phyloP scores from a whole-genome alignment of 2,797 vertebrate genomes.

The Girardinus metallicus region DNA sequence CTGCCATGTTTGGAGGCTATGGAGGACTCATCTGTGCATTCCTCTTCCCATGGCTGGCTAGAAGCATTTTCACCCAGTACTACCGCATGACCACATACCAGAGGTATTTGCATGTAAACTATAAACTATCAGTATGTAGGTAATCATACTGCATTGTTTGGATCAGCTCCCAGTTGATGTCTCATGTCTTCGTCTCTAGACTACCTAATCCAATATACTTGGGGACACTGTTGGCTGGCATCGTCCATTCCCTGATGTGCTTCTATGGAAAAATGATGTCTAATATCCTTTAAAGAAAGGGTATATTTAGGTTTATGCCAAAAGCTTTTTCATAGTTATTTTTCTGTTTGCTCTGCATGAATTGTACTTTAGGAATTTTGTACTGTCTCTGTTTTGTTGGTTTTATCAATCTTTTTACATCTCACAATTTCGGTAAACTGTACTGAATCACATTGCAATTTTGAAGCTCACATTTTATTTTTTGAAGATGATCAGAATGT shows the following conservation, averaged over 20 bases:
- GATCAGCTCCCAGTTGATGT: constrained; percentile 17
- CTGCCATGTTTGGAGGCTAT: constrained; percentile 77
- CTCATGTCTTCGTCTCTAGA: constrained; percentile 60
- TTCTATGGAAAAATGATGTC: constrained; percentile 81
- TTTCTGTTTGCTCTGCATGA: background rate
- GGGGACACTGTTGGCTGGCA: constrained; percentile 80
- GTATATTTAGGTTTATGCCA: background rate
- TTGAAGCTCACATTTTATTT: background rate
- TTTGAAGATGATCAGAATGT: background rate
- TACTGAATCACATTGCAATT: background rate
- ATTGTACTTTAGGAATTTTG: background rate
- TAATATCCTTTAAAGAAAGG: constrained; percentile 80
- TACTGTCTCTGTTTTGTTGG: background rate
- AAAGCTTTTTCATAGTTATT: background rate
- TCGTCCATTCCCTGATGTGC: constrained; percentile 82
- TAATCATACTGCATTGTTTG: constrained; percentile 9
- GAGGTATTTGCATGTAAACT: constrained; percentile 70
- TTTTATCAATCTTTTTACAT: background rate
- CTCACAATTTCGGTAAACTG: background rate
- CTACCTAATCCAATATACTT: constrained; percentile 85
- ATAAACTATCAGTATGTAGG: background rate
- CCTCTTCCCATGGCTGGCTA: constrained; percentile 83
- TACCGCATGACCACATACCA: constrained; percentile 84
- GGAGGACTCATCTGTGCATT: constrained; percentile 76
- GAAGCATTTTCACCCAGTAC: constrained; percentile 81